Conservation (phyloP, 92 coral and sea anemone genomes). For the Phenganax subtilis region DNA sequence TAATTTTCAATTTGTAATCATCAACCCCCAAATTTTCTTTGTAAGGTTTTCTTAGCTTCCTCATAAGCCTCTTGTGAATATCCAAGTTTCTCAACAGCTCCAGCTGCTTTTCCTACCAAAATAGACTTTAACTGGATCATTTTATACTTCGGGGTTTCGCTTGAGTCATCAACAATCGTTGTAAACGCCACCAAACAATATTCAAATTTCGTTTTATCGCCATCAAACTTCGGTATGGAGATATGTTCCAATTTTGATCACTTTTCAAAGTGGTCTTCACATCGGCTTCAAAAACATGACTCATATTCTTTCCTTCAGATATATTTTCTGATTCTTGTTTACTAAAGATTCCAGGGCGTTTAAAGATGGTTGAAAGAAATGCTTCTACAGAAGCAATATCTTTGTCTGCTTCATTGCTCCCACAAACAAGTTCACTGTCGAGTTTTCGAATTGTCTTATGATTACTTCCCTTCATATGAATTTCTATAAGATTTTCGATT, state of each 20-base stretch:
- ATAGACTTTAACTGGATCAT: slow-evolving; percentile 22
- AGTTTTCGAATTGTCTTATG: too few species aligned
- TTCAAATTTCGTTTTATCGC: slow-evolving; percentile 16
- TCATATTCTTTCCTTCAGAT: neutral
- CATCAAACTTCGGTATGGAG: slow-evolving; percentile 12
- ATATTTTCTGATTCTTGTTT: neutral
- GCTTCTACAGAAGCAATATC: slow-evolving; percentile 14
- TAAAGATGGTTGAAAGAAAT: slow-evolving; percentile 5
- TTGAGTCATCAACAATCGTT: slow-evolving; percentile 26
- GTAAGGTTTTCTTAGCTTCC: slow-evolving; percentile 35
- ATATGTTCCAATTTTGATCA: slow-evolving; percentile 6
- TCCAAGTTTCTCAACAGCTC: slow-evolving; percentile 13
- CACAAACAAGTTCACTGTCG: too few species aligned
- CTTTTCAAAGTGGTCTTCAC: neutral
- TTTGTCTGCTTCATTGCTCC: neutral
- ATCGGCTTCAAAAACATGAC: neutral
- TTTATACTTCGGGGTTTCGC: slow-evolving; percentile 11
- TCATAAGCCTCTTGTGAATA: slow-evolving; percentile 32
- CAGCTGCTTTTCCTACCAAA: slow-evolving; percentile 31
- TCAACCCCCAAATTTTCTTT: slow-evolving; percentile 27
- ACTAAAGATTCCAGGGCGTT: neutral
- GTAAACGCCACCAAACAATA: neutral
- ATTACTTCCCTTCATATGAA: too few species aligned
- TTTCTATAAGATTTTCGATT: neutral
- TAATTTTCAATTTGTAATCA: slow-evolving; percentile 34